Base-by-base conservation (phyloP, 53 echinoderm and acorn worm species). In the Stichopus horrens region DNA sequence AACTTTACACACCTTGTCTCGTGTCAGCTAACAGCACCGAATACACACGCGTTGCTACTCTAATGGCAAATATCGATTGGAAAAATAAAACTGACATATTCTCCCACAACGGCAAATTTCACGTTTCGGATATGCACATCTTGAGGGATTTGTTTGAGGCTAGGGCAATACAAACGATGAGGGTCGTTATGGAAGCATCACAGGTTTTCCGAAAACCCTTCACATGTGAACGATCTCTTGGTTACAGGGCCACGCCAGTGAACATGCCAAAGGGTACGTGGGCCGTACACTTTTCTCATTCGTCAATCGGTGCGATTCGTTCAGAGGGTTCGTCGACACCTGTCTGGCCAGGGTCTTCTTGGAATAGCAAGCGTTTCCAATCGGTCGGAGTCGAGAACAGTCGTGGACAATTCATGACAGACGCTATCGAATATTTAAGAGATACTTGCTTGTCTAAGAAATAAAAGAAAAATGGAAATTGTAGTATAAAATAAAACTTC, bases 61-160 rank as follows among this genome's bases (percentile, higher is more conserved):
- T 55, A 18, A 55, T 81, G 58, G 82, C 82, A 5, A 52, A 81
- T 57, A 54, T 57, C 9, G 16, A 54, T 19, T 81, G 58, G 56
- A 9, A 52, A 7, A 9, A 21, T 7, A 11, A 7, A 6, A 7
- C 57, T 6, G 56, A 55, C 0, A 9, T 81, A 4, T 81, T 53
- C 20, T 14, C 56, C 13, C 7, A 14, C 14, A 0, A 18, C 56
- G 58, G 54, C 2, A 11, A 21, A 8, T 57, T 19, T 21, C 82
- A 81, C 19, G 82, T 81, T 8, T 81, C 82, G 3, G 82, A 81
- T 57, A 81, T 81, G 82, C 63, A 63, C 63, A 16, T 63, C 10
- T 63, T 63, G 63, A 63, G 16, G 16, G 16, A 63, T 10, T 63
- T 63, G 63, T 63, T 63, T 16, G 5, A 13, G 16, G 63, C 10